Evolutionary conservation across 1,140 invertebrate species (phyloP).

Genomic region (Tyrophagus putrescentiae): DNA sequence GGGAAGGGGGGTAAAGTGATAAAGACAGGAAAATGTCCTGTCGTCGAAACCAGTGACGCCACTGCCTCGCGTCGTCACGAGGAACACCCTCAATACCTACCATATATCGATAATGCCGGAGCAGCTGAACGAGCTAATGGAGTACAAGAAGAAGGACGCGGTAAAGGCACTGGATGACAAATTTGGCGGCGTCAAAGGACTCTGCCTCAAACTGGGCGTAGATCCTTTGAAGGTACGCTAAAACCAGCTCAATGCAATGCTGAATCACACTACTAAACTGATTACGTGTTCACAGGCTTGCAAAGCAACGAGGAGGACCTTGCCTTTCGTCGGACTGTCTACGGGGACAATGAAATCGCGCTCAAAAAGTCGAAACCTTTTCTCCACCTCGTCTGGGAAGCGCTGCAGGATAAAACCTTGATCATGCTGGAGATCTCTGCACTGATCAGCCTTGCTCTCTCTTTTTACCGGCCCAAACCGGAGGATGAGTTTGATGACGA

Average conservation of each 20-base stretch:
- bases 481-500: conserved; percentile 23
- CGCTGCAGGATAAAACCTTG: conserved; percentile 93
- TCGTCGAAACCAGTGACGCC: not conserved
- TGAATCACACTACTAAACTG: not conserved
- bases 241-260: not conserved
- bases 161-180: not conserved
- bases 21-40: too few relatives aligned
- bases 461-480: conserved; percentile 60
- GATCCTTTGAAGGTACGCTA: not conserved
- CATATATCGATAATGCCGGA: too few relatives aligned
- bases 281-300: conserved; percentile 48
- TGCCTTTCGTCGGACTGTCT: conserved; percentile 77
- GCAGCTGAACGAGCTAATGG: not conserved
- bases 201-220: not conserved
- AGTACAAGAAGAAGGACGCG: too few relatives aligned
- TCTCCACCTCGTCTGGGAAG: conserved; percentile 95
- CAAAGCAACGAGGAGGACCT: conserved; percentile 71
- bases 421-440: conserved; percentile 77
- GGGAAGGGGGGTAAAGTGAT: too few relatives aligned
- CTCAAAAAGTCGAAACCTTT: conserved; percentile 98
- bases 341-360: conserved; percentile 94
- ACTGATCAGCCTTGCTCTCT: conserved; percentile 77
- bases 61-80: not conserved
- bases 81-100: not conserved
- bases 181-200: not conserved